Conservation (phyloP, 2,113 vertebrate genomes). For the Balaeniceps rex region DNA sequence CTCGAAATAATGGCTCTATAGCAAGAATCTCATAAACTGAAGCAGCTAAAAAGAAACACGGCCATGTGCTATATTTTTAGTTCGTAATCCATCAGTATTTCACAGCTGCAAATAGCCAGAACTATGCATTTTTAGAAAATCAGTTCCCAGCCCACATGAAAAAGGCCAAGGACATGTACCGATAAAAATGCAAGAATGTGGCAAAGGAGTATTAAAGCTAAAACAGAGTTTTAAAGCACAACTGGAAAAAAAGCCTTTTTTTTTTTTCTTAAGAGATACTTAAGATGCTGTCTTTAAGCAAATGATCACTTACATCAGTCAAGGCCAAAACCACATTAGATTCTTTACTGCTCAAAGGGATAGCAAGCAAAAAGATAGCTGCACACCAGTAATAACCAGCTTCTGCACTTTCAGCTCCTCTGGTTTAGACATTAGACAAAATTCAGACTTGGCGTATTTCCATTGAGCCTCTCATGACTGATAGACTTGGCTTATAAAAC, state of each 20-base stretch:
- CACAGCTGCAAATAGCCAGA: constrained; percentile 58
- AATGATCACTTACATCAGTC: not conserved
- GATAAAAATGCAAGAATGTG: constrained; percentile 18
- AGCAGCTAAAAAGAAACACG: constrained; percentile 15
- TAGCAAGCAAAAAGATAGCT: not conserved
- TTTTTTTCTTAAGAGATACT: not conserved
- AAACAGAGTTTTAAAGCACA: not conserved
- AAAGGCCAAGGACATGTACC: constrained; percentile 27
- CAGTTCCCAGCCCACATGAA: constrained; percentile 37
- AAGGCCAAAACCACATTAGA: not conserved
- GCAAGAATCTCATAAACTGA: not conserved
- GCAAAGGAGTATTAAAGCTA: not conserved
- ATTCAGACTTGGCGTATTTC: not conserved
- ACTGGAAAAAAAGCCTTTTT: not conserved
- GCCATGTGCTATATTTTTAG: constrained; percentile 44
- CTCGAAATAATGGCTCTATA: not conserved
- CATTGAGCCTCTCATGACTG: not conserved
- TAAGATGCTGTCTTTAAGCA: not conserved
- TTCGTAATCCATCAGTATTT: constrained; percentile 58
- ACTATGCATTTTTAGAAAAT: constrained; percentile 52
- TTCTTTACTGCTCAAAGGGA: not conserved
- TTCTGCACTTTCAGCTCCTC: not conserved
- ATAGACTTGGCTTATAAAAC: not conserved
- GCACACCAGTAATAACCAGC: not conserved
- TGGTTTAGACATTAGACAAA: not conserved